Percentiles rank a stretch among this genome's conserved stretches.
phyloP scores from a whole-genome alignment of 2,888 invertebrate species.

The Halictus ligatus region DNA sequence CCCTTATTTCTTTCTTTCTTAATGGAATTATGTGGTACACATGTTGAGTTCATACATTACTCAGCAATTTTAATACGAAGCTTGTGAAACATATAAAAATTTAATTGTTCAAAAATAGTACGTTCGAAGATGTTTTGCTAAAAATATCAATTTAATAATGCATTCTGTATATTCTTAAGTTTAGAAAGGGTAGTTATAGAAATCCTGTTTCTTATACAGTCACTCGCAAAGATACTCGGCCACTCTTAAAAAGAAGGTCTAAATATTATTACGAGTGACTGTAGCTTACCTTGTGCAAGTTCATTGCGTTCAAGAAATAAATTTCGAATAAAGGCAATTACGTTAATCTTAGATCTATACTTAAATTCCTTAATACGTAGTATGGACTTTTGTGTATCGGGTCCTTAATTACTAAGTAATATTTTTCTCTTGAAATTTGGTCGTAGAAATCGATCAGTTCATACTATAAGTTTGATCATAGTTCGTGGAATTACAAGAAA shows the following conservation, averaged over 20 bases:
- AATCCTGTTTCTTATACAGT: neutral
- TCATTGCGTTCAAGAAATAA: slow-evolving; percentile 8
- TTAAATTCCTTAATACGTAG: slow-evolving; percentile 35
- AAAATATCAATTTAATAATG: neutral
- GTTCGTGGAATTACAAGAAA: neutral
- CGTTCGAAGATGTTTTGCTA: neutral
- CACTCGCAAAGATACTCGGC: neutral
- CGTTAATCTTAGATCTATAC: neutral
- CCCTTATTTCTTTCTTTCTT: slow-evolving; percentile 32
- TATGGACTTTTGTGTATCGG: slow-evolving; percentile 59
- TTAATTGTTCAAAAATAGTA: slow-evolving; percentile 8
- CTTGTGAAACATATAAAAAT: neutral
- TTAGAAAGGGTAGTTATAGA: neutral
- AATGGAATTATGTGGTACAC: slow-evolving; percentile 22
- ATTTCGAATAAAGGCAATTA: neutral
- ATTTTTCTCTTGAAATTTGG: slow-evolving; percentile 6
- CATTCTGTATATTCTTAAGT: neutral
- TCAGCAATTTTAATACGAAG: slow-evolving; percentile 26
- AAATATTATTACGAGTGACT: neutral
- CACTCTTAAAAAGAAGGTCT: neutral
- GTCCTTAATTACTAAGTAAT: slow-evolving; percentile 28
- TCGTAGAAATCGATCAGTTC: slow-evolving; percentile 12
- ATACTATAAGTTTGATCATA: neutral
- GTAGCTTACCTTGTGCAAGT: neutral
- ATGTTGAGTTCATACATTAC: slow-evolving; percentile 10